Conservation (phyloP, 2,888 invertebrate species). For the Rhaphigaster nebulosa region DNA sequence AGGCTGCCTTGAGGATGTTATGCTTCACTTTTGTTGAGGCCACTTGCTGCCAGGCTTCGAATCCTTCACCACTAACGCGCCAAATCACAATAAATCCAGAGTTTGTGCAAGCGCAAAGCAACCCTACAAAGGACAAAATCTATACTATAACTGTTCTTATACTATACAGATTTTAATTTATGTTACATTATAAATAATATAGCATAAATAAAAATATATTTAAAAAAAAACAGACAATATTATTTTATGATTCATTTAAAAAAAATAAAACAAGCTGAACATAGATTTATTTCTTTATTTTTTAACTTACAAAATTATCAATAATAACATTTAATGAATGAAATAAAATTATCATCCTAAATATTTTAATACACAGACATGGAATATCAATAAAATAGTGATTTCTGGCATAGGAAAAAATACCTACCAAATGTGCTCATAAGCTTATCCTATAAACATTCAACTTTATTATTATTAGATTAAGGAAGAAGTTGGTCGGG, state of each 20-base stretch:
- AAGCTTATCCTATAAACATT: neutral
- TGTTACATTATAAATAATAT: too few relatives aligned
- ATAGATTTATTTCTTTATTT: neutral
- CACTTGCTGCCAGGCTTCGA: slow-evolving; percentile 85
- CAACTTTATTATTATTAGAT: neutral
- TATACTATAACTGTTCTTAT: neutral
- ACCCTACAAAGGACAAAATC: slow-evolving; percentile 70
- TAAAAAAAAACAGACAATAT: neutral
- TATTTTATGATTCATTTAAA: neutral
- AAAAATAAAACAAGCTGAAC: too few relatives aligned
- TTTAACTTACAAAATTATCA: neutral
- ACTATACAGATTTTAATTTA: too few relatives aligned
- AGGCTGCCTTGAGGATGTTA: slow-evolving; percentile 72
- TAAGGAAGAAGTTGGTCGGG: too few relatives aligned
- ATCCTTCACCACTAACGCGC: slow-evolving; percentile 72
- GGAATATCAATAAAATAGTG: neutral
- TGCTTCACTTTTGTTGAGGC: slow-evolving; percentile 73
- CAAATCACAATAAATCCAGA: slow-evolving; percentile 91
- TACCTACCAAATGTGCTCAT: neutral
- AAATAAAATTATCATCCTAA: neutral
- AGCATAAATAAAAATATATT: too few relatives aligned
- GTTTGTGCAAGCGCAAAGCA: slow-evolving; percentile 91
- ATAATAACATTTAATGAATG: neutral
- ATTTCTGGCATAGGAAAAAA: neutral
- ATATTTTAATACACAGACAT: neutral